Base-by-base conservation (phyloP, 2,113 vertebrate genomes). In the Xiphorhynchus elegans region DNA sequence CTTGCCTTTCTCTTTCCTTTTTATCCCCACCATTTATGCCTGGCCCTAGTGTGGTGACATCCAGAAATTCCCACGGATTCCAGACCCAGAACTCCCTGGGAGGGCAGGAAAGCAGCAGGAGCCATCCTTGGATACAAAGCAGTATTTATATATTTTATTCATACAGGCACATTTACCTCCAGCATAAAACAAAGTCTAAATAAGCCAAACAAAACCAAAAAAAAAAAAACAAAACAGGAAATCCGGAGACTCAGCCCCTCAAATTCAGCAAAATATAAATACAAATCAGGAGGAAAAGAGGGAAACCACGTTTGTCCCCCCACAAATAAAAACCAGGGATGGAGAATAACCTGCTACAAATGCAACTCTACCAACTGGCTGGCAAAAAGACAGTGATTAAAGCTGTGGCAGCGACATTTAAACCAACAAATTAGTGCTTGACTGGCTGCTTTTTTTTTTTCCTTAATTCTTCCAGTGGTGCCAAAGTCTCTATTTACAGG, bases 121-220 rank as follows among this genome's bases (percentile, higher is more conserved):
- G 89, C 76, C 97, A 8, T 85, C 89, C 96, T 96, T 76, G 83
- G 95, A 85, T 98, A 98, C 98, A 98, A 98, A 98, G 98, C 97
- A 92, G 97, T 97, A 96, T 98, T 98, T 97, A 96, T 98, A 96
- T 96, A 96, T 98, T 90, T 98, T 98, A 98, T 98, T 98, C 97
- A 96, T 98, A 97, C 20, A 91, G 88, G 97, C 96, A 70, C 95
- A 74, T 98, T 97, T 97, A 94, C 97, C 95, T 97, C 73, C 76
- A 96, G 96, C 95, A 84, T 93, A 94, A 96, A 97, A 91, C 90
- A 91, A 93, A 75, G 83, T 86, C 95, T 88, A 53, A 95, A 90
- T 70, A 97, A 97, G 96, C 95, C 84, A 86, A 96, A 90, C 72
- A 66, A 70, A 89, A 40, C 26, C 50, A 79, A 95, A 89, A 46